Percentiles rank a stretch among this genome's conserved stretches.
These are phyloP conservation scores for Dicycla oo DNA, from an alignment of 2,888 invertebrate species.

Conservation along the genomic window DNA sequence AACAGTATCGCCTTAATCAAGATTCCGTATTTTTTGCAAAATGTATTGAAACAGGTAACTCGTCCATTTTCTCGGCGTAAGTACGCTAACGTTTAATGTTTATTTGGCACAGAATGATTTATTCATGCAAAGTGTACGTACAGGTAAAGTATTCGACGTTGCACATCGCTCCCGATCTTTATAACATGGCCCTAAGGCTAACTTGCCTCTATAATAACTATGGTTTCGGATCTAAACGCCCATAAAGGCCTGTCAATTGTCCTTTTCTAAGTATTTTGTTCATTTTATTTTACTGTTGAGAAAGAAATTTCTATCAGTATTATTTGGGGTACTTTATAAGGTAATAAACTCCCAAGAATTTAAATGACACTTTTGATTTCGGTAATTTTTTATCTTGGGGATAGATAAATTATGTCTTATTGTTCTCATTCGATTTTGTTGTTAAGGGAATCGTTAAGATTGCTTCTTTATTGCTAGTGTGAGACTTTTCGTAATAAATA, in stretches of 20 bases:
- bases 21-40: no score
- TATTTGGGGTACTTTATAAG: conserved; percentile 47
- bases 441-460: neutral
- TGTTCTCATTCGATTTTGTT: neutral
- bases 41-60: no score
- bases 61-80: no score
- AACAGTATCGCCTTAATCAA: no score
- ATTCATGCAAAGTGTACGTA: neutral
- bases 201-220: conserved; percentile 44
- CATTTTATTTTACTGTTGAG: conserved; percentile 58
- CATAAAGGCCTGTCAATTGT: conserved; percentile 53
- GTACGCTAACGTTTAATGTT: neutral
- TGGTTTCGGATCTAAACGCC: conserved; percentile 46
- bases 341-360: conserved; percentile 48
- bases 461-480: neutral
- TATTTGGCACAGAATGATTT: neutral
- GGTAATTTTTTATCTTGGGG: conserved; percentile 1
- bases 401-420: neutral
- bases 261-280: conserved; percentile 53
- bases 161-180: neutral
- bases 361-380: conserved; percentile 38
- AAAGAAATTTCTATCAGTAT: conserved; percentile 41
- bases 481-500: neutral
- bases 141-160: neutral
- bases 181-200: conserved; percentile 12